Base-by-base conservation (phyloP, 2,888 invertebrate genomes). In the Diaphora mendica region DNA sequence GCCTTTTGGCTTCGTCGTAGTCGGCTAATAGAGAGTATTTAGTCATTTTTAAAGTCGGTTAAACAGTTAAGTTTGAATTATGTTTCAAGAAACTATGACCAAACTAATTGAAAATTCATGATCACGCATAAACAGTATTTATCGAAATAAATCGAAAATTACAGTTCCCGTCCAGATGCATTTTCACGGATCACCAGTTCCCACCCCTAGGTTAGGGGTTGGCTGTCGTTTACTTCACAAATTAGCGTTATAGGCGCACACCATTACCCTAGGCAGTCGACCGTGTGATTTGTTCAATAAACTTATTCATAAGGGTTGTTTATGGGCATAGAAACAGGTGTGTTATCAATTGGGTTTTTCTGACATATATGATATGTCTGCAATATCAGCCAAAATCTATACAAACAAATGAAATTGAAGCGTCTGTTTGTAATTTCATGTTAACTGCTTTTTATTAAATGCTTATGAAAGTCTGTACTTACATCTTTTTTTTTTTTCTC, bases 181-280 rank as follows among this genome's bases (percentile, higher is more conserved):
- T 82, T 85, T 83, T 85, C 78, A 85, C 73, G 85, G 85, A 80
- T 85, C 79, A 85, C 78, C 65, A 75, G 77, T 33, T 68, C 15
- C 67, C 68, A 72, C 69, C 75, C 65, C 1, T 23, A 9, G 30
- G 8, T 30, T 48, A 64, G 64, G 76, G 78, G 78, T 75, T 68
- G 65, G 1, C 64, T 69, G 68, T 74, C 51, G 68, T 71, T 71
- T 70, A 59, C 30, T 51, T 48, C 71, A 76, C 75, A 76, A 76
- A 76, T 76, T 76, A 76, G 75, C 68, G 64, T 69, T 13, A n/a
- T 72, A 70, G 69, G 68, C 69, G 71, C 71, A 48, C 55, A 42
- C 17, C 42, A 72, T 72, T 70, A 72, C 23, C 20, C 2, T 64
- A 51, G 20, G 30, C 64, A 70, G 44, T 73, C 35, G 26, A 35